These are phyloP conservation scores for Ormia ochracea DNA, from an alignment of 2,888 invertebrate genomes.

Conservation along the genomic window DNA sequence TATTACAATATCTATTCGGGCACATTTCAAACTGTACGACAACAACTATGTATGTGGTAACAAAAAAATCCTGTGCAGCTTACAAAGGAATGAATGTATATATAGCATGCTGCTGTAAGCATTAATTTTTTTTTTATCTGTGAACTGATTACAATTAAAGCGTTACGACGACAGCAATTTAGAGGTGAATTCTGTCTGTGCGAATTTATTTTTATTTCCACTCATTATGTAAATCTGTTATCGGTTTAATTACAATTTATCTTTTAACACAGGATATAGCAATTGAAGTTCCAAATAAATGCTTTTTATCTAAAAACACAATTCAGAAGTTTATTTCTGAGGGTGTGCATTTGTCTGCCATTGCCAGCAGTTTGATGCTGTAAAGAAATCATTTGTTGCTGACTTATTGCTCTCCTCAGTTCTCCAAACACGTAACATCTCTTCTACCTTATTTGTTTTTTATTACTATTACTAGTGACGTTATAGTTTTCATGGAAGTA, in stretches of 20 bases:
- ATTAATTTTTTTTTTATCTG: not conserved
- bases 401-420: not conserved
- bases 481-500: constrained; percentile 1
- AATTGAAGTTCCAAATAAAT: not conserved
- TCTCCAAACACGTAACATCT: not conserved
- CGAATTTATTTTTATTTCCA: not conserved
- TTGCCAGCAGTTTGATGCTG: constrained; percentile 9
- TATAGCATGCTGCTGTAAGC: constrained; percentile 7
- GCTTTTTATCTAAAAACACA: not conserved
- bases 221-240: not conserved
- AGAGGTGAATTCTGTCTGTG: not conserved
- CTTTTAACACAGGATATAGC: not conserved
- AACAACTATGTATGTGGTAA: not conserved
- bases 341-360: constrained; percentile 19
- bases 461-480: constrained; percentile 31
- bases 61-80: not conserved
- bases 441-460: not conserved
- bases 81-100: constrained; percentile 18
- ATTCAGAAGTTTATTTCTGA: constrained; percentile 1
- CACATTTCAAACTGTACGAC: constrained; percentile 27
- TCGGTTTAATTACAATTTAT: constrained; percentile 21
- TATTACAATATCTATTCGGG: constrained; percentile 51
- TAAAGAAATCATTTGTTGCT: not conserved
- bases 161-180: not conserved
- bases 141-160: not conserved